A percentile compares a stretch with the other conserved stretches of the same genome.
Evolutionary conservation across 2,888 invertebrate genomes (phyloP).

Genomic region (Aphelenchoides bicaudatus): DNA sequence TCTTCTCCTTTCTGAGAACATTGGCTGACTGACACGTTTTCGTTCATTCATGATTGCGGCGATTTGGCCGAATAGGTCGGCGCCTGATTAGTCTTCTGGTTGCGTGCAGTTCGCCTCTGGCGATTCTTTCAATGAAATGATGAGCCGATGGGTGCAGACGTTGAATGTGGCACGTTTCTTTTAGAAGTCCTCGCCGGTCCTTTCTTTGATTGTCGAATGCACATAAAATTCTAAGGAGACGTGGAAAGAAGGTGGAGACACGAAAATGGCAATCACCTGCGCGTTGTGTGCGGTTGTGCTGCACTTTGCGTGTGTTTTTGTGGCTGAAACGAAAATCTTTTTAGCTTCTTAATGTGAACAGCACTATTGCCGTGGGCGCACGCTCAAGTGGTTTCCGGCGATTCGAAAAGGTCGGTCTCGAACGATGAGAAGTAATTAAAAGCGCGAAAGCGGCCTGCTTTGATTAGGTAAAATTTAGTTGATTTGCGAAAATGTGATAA

Average conservation of each 20-base stretch:
- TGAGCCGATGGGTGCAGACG: no score
- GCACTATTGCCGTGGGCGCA: no score
- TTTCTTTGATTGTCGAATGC: background rate
- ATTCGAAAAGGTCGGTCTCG: slow-evolving; percentile 3
- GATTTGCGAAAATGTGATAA: no score
- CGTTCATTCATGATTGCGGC: slow-evolving; percentile 11
- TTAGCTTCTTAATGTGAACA: no score
- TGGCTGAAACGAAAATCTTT: background rate
- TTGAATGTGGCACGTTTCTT: no score
- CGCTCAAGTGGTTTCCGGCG: slow-evolving; percentile 16
- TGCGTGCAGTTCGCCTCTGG: no score
- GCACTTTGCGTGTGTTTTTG: slow-evolving; percentile 9
- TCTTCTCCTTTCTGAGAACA: slow-evolving; percentile 42
- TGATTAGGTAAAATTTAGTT: no score
- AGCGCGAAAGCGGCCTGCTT: no score
- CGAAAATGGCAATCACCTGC: slow-evolving; percentile 4
- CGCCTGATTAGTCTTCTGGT: background rate
- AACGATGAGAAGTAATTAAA: no score
- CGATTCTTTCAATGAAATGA: no score
- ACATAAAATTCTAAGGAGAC: background rate
- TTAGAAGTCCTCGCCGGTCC: background rate
- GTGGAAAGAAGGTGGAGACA: background rate
- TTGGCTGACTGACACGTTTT: slow-evolving; percentile 21
- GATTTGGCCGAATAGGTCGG: background rate
- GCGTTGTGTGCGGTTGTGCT: no score